Evolutionary conservation across 2,113 vertebrate species (phyloP), one percentile per base, ranked within the genome.

Genomic region (Halichoeres trimaculatus): DNA sequence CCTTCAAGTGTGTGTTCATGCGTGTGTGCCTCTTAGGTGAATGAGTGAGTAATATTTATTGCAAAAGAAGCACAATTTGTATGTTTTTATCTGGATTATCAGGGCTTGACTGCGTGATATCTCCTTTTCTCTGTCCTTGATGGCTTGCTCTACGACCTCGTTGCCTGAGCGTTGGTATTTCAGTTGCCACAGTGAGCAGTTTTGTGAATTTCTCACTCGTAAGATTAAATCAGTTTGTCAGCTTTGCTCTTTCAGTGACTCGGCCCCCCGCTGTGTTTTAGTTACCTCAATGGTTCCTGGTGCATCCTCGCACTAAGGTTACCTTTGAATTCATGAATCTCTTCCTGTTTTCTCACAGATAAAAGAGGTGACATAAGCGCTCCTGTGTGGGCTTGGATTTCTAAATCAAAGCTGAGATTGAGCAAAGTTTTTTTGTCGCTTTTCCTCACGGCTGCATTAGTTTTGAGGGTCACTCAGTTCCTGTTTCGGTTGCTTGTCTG

Each of bases 91-190:
- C 45, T 63, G 35, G 5, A 17, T 11, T 24, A 10, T 60, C 20
- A 0, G 34, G 2, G 45, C n/a, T 77, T 66, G 72, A 81, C 69
- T 64, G 8, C 5, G 5, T 55, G 16, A 16, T 34, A 43, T 22
- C 16, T 35, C 20, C 10, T 52, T 36, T 41, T 55, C 9, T 48
- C 23, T 4, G 23, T 17, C 16, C n/a, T 22, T 35, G 30, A 24
- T 45, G 40, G 24, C 17, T 62, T 36, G 43, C 36, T 10, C 61
- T 19, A 1, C 11, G 7, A 13, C 50, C 45, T 16, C 26, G 58
- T 80, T 86, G 73, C 45, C 51, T 10, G 16, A 78, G 54, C 10
- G 65, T 35, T 60, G 69, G 75, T 43, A 70, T 80, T 65, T 82
- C 11, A n/a, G 62, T 78, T 74, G 52, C 66, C 70, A 13, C 12